Evolutionary conservation across 2,888 invertebrate genomes (phyloP).

Genomic region (Vanessa cardui): DNA sequence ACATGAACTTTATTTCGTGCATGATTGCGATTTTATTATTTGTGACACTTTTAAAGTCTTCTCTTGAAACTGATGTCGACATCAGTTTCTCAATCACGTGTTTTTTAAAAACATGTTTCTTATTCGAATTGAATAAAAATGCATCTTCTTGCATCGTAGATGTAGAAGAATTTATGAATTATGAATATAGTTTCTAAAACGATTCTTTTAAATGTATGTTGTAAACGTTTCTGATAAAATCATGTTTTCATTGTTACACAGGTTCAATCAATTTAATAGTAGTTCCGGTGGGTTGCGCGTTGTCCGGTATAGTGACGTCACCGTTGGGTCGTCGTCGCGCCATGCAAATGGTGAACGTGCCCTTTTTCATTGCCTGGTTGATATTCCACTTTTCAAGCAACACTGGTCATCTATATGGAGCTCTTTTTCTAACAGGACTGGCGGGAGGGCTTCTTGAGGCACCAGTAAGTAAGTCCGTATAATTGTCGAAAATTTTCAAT

Average conservation of each 20-base stretch:
- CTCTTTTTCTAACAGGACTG: slow-evolving; percentile 87
- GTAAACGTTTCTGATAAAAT: background rate
- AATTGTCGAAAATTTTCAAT: background rate
- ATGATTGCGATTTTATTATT: no score
- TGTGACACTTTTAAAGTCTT: no score
- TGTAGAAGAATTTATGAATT: no score
- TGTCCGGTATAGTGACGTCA: slow-evolving; percentile 88
- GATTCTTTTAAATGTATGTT: background rate
- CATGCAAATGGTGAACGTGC: slow-evolving; percentile 89
- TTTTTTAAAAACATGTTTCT: no score
- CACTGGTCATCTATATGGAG: slow-evolving; percentile 86
- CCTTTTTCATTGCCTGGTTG: slow-evolving; percentile 89
- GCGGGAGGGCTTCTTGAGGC: slow-evolving; percentile 91
- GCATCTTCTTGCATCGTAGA: no score
- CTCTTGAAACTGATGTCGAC: no score
- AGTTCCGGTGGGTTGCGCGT: slow-evolving; percentile 90
- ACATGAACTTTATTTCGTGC: no score
- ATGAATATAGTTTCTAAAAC: background rate
- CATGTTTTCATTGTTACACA: slow-evolving; percentile 49
- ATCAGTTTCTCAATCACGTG: no score
- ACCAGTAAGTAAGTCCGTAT: slow-evolving; percentile 82
- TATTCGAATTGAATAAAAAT: no score
- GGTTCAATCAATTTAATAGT: slow-evolving; percentile 91
- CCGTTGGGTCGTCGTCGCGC: slow-evolving; percentile 87
- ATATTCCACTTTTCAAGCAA: slow-evolving; percentile 86